A percentile compares a stretch with the other conserved stretches of the same genome.
Evolutionary conservation across 1,140 invertebrate genomes (phyloP).

Genomic region (Diachasmimorpha longicaudata): DNA sequence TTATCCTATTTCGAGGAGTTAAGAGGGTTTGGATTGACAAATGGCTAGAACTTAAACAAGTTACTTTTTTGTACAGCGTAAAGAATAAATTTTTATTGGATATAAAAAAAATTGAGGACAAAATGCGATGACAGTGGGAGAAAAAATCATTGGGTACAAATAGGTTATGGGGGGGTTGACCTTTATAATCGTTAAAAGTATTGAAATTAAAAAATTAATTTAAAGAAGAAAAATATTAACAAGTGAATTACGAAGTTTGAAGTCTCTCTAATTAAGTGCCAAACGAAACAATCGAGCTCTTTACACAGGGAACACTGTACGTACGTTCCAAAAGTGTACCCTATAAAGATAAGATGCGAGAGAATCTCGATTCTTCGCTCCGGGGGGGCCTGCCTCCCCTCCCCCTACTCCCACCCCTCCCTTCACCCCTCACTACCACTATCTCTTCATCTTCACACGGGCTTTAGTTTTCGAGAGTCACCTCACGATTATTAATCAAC

Average conservation of each 20-base stretch:
- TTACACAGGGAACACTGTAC: background rate
- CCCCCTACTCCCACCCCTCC: too few relatives aligned
- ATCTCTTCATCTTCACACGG: background rate
- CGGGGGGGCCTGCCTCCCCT: slow-evolving; percentile 29
- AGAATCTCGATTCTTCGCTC: slow-evolving; percentile 32
- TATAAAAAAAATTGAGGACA: too few relatives aligned
- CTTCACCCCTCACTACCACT: background rate
- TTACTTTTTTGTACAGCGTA: too few relatives aligned
- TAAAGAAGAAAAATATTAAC: background rate
- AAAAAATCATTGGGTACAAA: too few relatives aligned
- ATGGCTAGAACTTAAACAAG: too few relatives aligned
- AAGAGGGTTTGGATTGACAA: background rate
- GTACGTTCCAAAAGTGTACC: background rate
- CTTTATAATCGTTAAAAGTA: too few relatives aligned
- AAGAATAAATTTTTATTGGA: too few relatives aligned
- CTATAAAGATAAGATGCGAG: slow-evolving; percentile 18
- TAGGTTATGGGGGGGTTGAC: too few relatives aligned
- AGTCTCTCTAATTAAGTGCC: slow-evolving; percentile 26
- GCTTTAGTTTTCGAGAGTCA: slow-evolving; percentile 32
- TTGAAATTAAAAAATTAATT: too few relatives aligned
- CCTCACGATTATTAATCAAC: slow-evolving; percentile 35
- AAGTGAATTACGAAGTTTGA: background rate
- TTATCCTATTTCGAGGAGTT: background rate
- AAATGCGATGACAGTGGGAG: too few relatives aligned
- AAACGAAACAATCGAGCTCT: slow-evolving; percentile 25